Percentiles rank a stretch among this genome's conserved stretches.
These are phyloP conservation scores for Epirrhoe alternata DNA, from an alignment of 2,888 invertebrate species.

Conservation along the genomic window DNA sequence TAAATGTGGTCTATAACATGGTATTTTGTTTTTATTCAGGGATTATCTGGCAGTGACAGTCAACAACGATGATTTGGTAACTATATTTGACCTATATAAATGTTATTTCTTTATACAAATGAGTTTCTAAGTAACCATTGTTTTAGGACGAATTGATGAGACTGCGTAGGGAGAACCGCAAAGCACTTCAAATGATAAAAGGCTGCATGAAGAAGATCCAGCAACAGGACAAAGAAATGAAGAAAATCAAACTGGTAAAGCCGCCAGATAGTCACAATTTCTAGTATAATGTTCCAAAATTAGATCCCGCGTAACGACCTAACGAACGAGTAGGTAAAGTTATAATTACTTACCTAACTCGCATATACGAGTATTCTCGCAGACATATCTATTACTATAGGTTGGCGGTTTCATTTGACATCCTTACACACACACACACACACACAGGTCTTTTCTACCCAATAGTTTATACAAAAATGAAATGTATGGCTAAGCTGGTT, in stretches of 20 bases:
- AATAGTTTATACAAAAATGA: too few species aligned
- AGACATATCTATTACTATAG: too few species aligned
- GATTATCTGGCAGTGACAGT: constrained; percentile 70
- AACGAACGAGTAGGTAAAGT: neutral
- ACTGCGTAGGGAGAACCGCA: constrained; percentile 81
- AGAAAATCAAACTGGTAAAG: constrained; percentile 73
- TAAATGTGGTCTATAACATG: too few species aligned
- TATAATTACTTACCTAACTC: too few species aligned
- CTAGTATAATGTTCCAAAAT: neutral
- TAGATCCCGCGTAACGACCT: neutral
- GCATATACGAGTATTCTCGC: too few species aligned
- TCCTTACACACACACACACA: too few species aligned
- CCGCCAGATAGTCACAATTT: neutral
- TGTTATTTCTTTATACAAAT: neutral
- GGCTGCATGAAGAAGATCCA: constrained; percentile 84
- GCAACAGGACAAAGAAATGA: constrained; percentile 81
- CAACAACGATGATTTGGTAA: constrained; percentile 72
- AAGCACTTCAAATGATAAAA: constrained; percentile 85
- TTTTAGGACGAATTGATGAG: constrained; percentile 77
- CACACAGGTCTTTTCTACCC: too few species aligned
- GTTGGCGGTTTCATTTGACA: too few species aligned
- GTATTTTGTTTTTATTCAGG: constrained; percentile 54
- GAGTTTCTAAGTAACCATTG: constrained; percentile 7
- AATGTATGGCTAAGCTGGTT: too few species aligned
- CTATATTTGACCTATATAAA: constrained; percentile 27